Base-by-base conservation (phyloP, 1,140 invertebrate species). In the Sogatella furcifera region DNA sequence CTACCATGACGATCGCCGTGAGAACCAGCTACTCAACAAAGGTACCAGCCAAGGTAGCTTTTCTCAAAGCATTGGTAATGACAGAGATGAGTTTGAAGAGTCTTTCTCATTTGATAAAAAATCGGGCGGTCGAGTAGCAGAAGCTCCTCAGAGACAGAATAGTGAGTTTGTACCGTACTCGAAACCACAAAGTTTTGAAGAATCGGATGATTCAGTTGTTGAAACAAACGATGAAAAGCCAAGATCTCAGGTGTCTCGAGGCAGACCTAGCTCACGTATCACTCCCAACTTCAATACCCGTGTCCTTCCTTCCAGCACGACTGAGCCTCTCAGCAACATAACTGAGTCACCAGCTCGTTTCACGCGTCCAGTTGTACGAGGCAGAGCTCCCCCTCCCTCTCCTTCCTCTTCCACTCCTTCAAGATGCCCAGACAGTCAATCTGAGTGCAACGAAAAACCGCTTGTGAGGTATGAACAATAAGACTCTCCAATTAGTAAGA, bases 401-500 rank as follows among this genome's bases (percentile, higher is more conserved):
- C 22, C 22, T 5, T 22, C 52, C 21, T 15, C 58, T 17, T 52
- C 38, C 21, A 10, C 46, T 24, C 52, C 59, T 41, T 49, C 41
- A 17, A 28, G 52, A 44, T 60, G 59, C 34, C 57, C 52, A 6
- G 57, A 59, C 46, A 59, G 34, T 34, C 46, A 60, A 17, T 67
- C 71, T 61, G 74, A 75, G 65, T 76, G 74, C 74, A 75, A 75
- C 70, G 74, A 76, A 70, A 76, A 76, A 65, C 73, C 73, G 55
- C 73, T 71, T 72, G 54, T 66, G 59, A 76, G 75, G 75, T 76
- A 76, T 66, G 64, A 42, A 53, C 14, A 53, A 10, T 21, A 17
- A 43, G 38, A 57, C 17, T 60, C 34, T 34, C 46, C 34, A 38
- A 38, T 38, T 38, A 38, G 34, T 38, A 38, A 9, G 24, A 19